phyloP scores from a whole-genome alignment of 2,113 vertebrate genomes.

The Corapipo altera region DNA sequence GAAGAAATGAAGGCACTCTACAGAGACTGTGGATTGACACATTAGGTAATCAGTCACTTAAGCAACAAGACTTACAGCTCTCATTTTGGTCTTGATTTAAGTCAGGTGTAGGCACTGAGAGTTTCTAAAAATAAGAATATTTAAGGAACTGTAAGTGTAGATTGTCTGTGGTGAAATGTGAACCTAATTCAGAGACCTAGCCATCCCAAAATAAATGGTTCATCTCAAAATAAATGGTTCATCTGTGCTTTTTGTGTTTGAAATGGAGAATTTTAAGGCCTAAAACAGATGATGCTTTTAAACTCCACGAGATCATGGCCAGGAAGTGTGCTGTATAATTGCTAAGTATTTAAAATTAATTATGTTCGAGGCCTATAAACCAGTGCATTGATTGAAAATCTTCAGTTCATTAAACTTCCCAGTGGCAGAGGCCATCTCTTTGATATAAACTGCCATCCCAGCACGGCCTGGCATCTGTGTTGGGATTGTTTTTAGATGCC shows the following conservation, averaged over 20 bases:
- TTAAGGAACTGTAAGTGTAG: background rate
- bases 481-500: background rate
- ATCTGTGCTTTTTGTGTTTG: background rate
- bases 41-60: background rate
- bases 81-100: background rate
- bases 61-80: background rate
- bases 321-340: background rate
- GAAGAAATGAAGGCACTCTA: background rate
- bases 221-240: background rate
- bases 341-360: slow-evolving; percentile 24
- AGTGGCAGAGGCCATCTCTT: background rate
- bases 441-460: background rate
- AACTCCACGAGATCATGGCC: background rate
- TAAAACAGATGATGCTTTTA: background rate
- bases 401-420: slow-evolving; percentile 27
- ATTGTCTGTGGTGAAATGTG: background rate
- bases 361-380: slow-evolving; percentile 11
- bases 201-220: background rate
- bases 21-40: background rate
- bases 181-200: background rate
- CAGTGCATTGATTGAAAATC: slow-evolving; percentile 50
- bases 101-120: background rate
- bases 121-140: background rate
- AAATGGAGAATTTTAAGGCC: background rate
- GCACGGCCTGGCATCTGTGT: background rate